Percentiles rank a stretch among this genome's conserved stretches.
phyloP scores from a whole-genome alignment of 2,113 vertebrate species.

The Diphyllodes magnificus region DNA sequence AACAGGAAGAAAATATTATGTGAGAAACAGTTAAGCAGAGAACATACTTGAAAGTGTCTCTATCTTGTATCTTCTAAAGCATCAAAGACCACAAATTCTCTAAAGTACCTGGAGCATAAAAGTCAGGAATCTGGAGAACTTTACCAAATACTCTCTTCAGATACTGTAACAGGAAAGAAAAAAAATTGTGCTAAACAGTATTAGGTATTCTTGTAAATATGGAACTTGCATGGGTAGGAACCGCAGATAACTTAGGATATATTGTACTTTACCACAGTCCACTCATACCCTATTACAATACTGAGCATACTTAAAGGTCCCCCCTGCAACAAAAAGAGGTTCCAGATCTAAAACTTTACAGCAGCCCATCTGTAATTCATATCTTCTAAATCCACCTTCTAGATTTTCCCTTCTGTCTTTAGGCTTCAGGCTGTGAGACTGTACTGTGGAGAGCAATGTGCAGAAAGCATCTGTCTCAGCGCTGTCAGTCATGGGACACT shows the following conservation, averaged over 20 bases:
- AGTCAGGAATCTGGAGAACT: neutral
- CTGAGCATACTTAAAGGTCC: neutral
- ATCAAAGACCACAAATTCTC: neutral
- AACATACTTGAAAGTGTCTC: neutral
- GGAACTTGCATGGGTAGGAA: neutral
- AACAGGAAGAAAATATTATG: neutral
- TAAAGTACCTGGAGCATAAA: neutral
- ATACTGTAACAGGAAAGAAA: neutral
- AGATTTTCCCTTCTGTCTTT: neutral
- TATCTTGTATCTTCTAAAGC: neutral
- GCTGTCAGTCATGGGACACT: neutral
- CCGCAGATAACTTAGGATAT: neutral
- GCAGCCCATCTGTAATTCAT: neutral
- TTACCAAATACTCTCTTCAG: neutral
- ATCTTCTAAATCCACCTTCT: neutral
- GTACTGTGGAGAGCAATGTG: neutral
- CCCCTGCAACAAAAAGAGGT: neutral
- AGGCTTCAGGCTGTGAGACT: neutral
- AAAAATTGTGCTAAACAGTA: neutral
- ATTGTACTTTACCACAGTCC: neutral
- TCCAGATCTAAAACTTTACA: neutral
- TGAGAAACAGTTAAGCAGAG: neutral
- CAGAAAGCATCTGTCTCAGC: neutral
- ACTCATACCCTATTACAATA: neutral
- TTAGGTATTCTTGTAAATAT: neutral